phyloP scores from a whole-genome alignment of 2,888 invertebrate species.

The Sussaba pulchella region DNA sequence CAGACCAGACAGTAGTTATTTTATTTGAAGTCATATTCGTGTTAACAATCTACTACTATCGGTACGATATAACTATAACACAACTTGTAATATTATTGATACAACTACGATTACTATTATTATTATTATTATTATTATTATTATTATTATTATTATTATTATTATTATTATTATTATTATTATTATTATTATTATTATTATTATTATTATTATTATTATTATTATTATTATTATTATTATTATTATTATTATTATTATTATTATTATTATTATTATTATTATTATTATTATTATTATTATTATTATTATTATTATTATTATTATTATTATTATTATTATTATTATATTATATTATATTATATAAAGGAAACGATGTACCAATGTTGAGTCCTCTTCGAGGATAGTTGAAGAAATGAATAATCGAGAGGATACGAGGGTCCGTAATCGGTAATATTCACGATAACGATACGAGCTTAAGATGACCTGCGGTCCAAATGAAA shows the following conservation, averaged over 20 bases:
- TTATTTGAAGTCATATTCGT: constrained; percentile 47
- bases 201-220: not conserved
- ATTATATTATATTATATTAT: too few species aligned
- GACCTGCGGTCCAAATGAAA: constrained; percentile 55
- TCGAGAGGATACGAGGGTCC: constrained; percentile 15
- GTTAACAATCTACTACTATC: constrained; percentile 16
- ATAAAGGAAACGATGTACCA: constrained; percentile 38
- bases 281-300: not conserved
- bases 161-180: not conserved
- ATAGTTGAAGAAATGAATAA: not conserved
- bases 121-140: not conserved
- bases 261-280: too few species aligned
- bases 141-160: not conserved
- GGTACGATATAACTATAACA: not conserved
- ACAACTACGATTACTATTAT: not conserved
- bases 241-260: too few species aligned
- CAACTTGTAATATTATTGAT: too few species aligned
- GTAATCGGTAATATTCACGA: constrained; percentile 18
- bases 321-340: not conserved
- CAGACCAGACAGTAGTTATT: constrained; percentile 43
- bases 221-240: not conserved
- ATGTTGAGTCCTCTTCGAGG: constrained; percentile 36
- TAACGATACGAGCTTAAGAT: constrained; percentile 57
- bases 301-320: not conserved
- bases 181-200: not conserved